Evolutionary conservation across 2,113 vertebrate genomes (phyloP).

Genomic region (Shinisaurus crocodilurus): DNA sequence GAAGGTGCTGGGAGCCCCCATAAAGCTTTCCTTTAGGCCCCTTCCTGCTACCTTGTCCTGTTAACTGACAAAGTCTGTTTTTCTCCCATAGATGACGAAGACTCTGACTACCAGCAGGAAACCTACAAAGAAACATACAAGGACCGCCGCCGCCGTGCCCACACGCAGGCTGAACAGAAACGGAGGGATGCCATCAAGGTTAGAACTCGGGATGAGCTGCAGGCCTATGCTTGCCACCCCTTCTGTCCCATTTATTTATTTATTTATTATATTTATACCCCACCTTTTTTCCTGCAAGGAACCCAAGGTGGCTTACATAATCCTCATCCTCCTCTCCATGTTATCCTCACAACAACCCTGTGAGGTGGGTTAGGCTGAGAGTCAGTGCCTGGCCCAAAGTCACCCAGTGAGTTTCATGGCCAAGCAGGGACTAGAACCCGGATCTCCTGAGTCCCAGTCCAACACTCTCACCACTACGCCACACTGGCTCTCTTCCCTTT

Average conservation of each 20-base stretch:
- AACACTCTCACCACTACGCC: too few relatives aligned
- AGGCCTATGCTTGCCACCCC: fast-evolving
- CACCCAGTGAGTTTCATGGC: too few relatives aligned
- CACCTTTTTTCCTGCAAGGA: too few relatives aligned
- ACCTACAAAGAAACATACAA: constrained; percentile 92
- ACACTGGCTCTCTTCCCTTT: background rate
- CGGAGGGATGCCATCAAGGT: constrained; percentile 96
- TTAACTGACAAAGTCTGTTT: fast-evolving
- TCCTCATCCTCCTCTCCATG: too few relatives aligned
- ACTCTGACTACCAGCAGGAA: constrained; percentile 96
- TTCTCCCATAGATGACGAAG: constrained; percentile 88
- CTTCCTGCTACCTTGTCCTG: background rate
- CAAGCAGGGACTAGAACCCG: too few relatives aligned
- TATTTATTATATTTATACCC: too few relatives aligned
- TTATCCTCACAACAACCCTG: too few relatives aligned
- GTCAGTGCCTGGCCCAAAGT: too few relatives aligned
- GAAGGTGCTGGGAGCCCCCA: background rate
- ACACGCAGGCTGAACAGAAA: constrained; percentile 96
- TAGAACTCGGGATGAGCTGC: fast-evolving
- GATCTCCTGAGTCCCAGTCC: too few relatives aligned
- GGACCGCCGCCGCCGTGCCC: constrained; percentile 90
- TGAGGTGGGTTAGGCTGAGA: too few relatives aligned
- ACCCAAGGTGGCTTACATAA: too few relatives aligned
- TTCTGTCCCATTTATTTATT: too few relatives aligned
- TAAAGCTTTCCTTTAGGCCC: background rate